Percentiles rank a stretch among this genome's conserved stretches.
These are phyloP conservation scores for Pteronotus mesoamericanus DNA, from an alignment of 2,797 vertebrate genomes.

Conservation along the genomic window DNA sequence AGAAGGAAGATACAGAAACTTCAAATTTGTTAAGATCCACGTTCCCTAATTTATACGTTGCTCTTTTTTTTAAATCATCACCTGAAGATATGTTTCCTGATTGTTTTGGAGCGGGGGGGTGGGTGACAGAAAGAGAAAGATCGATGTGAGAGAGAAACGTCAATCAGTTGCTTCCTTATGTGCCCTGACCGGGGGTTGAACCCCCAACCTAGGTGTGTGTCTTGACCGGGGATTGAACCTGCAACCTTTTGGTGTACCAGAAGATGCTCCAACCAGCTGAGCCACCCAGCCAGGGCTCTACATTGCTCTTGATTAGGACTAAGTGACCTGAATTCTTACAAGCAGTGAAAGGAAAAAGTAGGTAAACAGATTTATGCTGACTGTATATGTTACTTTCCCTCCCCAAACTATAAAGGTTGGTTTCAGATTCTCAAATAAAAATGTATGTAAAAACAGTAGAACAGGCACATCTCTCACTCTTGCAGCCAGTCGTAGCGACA, in stretches of 20 bases:
- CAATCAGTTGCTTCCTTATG: not conserved
- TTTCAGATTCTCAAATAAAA: conserved; percentile 76
- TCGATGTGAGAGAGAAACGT: too few species aligned
- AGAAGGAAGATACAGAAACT: not conserved
- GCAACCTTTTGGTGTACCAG: too few species aligned
- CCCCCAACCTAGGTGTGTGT: too few species aligned
- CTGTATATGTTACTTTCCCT: conserved; percentile 26
- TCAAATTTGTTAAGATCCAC: not conserved
- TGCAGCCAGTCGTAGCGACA: conserved; percentile 63
- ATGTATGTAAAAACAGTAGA: conserved; percentile 72
- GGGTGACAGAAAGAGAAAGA: too few species aligned
- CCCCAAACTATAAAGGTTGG: conserved; percentile 47
- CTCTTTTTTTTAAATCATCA: not conserved
- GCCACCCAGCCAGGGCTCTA: not conserved
- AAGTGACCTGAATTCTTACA: conserved; percentile 56
- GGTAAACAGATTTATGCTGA: not conserved
- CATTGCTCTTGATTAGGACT: conserved; percentile 32
- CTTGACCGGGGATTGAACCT: too few species aligned
- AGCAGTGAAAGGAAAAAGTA: conserved; percentile 63
- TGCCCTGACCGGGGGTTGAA: too few species aligned
- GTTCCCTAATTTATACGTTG: too few species aligned
- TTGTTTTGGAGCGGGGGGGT: not conserved
- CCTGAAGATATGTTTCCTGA: not conserved
- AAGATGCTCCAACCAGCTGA: not conserved
- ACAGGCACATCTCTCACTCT: conserved; percentile 76